Evolutionary conservation across 2,888 invertebrate genomes (phyloP), one percentile per base, ranked within the genome.

Genomic region (Acanthosoma haemorrhoidale): DNA sequence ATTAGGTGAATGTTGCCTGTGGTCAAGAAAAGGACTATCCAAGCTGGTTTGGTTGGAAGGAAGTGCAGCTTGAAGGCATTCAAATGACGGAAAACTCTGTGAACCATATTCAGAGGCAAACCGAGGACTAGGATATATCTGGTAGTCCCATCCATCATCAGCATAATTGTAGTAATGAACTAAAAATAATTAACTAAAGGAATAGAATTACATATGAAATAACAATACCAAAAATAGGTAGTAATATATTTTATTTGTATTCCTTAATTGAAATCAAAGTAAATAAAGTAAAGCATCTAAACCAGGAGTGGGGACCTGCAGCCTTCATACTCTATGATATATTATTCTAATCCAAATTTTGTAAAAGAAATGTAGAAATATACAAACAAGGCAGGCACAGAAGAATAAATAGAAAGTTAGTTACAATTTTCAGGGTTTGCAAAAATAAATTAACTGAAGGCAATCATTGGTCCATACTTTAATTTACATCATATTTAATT

Each of bases 61-160:
- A 1, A 86, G 83, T 0, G 87, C 88, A 15, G 84, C 83, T 57
- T 81, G 78, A 80, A 92, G 83, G 0, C 93, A 87, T 39, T 83
- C 81, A 16, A 88, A 79, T 1, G 90, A 88, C 0, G 97, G 96
- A 74, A 92, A 82, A 0, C 96, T 91, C 80, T 98, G 97, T 75
- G 92, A 90, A 1, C 99, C 99, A 78, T 94, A 99, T 80, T 99
- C 99, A 0, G 98, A 96, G 3, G 90, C 88, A 80, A 98, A 97
- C 76, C 98, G 84, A 0, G 95, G 87, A 13, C 85, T 84, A 0
- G 91, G 91, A 79, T 89, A 96, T 5, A 85, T 87, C 70, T 84
- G 85, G 61, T 87, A 83, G 76, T 91, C 82, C 94, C 95, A 98
- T 68, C 88, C 86, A 77, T 98, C 89, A 25, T 82, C 81, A 0